Percentiles rank a stretch among this genome's conserved stretches.
Conservation (phyloP, 30 jellyfish, hydroid and myxozoan genomes). For the Sanderia malayensis region DNA sequence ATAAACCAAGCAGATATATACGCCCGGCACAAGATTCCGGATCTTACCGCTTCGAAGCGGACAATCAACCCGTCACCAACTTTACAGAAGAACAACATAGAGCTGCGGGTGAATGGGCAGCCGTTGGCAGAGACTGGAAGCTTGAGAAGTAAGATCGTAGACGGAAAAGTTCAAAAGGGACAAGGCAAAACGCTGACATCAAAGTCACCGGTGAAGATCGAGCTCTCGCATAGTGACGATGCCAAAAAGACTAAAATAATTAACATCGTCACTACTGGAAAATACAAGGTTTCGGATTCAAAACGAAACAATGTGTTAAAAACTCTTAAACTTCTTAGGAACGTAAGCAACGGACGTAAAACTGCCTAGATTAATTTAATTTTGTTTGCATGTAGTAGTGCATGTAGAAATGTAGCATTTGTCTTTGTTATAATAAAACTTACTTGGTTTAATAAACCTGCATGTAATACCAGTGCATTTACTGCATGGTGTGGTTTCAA, state of each 20-base stretch:
- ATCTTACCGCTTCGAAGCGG: conserved; percentile 21
- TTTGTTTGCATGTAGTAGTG: too few relatives aligned
- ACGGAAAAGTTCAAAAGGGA: conserved; percentile 61
- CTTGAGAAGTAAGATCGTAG: conserved; percentile 58
- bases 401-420: too few relatives aligned
- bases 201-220: conserved; percentile 75
- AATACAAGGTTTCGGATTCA: conserved; percentile 68
- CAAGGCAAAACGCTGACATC: conserved; percentile 77
- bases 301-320: conserved; percentile 44
- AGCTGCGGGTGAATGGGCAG: conserved; percentile 73
- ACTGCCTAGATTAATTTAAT: too few relatives aligned
- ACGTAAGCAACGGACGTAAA: too few relatives aligned
- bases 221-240: conserved; percentile 75
- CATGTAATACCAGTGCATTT: too few relatives aligned
- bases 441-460: too few relatives aligned
- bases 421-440: too few relatives aligned
- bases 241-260: conserved; percentile 75
- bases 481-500: too few relatives aligned
- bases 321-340: conserved; percentile 4
- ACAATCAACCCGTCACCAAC: conserved; percentile 47
- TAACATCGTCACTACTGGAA: conserved; percentile 79
- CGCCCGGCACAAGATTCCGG: conserved; percentile 83
- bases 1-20: conserved; percentile 62
- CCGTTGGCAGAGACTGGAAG: conserved; percentile 54
- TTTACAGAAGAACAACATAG: conserved; percentile 63